Conservation (phyloP, 2,113 vertebrate species). For the Peromyscus leucopus region DNA sequence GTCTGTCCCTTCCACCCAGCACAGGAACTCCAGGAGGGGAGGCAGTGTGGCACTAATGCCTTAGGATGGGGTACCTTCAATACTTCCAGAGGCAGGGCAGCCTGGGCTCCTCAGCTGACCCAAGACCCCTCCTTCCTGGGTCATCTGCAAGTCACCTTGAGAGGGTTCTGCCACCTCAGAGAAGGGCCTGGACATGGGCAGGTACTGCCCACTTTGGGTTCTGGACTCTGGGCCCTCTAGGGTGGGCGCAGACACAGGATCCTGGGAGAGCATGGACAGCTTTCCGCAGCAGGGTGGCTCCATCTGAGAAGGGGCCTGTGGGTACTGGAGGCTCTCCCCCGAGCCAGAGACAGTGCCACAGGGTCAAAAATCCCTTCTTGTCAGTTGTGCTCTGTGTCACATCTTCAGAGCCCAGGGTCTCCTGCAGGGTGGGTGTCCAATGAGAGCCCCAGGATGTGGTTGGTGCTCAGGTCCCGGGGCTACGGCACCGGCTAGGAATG, state of each 20-base stretch:
- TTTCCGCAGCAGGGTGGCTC: background rate
- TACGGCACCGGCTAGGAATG: slow-evolving; percentile 78
- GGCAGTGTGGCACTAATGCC: slow-evolving; percentile 56
- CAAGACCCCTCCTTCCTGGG: background rate
- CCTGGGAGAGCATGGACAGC: slow-evolving; percentile 53
- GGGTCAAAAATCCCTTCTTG: background rate
- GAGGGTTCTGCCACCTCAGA: background rate
- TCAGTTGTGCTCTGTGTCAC: background rate
- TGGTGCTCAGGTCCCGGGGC: background rate
- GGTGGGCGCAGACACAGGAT: background rate
- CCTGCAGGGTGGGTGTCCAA: background rate
- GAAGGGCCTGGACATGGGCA: background rate
- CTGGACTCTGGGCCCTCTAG: background rate
- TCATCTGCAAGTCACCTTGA: background rate
- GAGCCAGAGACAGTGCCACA: background rate
- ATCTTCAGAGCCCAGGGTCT: background rate
- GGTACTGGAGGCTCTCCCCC: background rate
- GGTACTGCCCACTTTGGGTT: background rate
- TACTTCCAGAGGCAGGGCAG: background rate
- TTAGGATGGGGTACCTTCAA: background rate
- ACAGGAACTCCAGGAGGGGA: slow-evolving; percentile 13
- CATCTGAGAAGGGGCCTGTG: background rate
- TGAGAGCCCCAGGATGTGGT: background rate
- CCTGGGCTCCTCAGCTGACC: background rate
- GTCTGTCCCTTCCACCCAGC: slow-evolving; percentile 71